These are phyloP conservation scores for Lithophane semibrunnea DNA, from an alignment of 2,888 invertebrate genomes.

Conservation along the genomic window DNA sequence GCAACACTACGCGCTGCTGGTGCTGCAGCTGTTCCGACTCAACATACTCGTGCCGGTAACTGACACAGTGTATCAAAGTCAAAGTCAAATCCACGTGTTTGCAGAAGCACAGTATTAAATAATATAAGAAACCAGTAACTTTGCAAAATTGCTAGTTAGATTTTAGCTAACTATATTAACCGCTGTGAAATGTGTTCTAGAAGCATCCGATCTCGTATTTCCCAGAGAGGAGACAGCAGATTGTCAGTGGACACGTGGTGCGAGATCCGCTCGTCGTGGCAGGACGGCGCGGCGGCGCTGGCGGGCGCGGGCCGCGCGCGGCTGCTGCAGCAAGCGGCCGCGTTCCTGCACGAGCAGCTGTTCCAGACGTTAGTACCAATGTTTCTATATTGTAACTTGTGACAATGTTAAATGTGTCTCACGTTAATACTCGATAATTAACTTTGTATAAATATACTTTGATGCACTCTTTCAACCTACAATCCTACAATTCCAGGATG, in stretches of 20 bases:
- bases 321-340: conserved; percentile 38
- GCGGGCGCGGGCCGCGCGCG: conserved; percentile 13
- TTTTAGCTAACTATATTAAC: not conserved
- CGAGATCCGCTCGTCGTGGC: conserved; percentile 91
- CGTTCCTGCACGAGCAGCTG: conserved; percentile 30
- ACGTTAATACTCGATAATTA: not conserved
- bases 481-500: conserved; percentile 64
- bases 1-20: conserved; percentile 40
- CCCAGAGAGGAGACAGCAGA: conserved; percentile 70
- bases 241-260: conserved; percentile 87
- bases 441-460: not conserved
- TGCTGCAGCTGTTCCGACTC: conserved; percentile 64
- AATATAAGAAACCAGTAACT: not conserved
- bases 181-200: not conserved
- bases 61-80: not conserved
- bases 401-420: not conserved
- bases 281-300: conserved; percentile 78
- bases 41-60: conserved; percentile 68
- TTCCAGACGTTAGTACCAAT: conserved; percentile 6
- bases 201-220: not conserved
- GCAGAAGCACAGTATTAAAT: not conserved
- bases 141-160: not conserved
- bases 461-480: not conserved
- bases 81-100: too few relatives aligned
- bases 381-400: not conserved